Percentiles rank a stretch among this genome's conserved stretches.
Conservation (phyloP, 2,797 vertebrate genomes). For the Poeciliopsis turneri region DNA sequence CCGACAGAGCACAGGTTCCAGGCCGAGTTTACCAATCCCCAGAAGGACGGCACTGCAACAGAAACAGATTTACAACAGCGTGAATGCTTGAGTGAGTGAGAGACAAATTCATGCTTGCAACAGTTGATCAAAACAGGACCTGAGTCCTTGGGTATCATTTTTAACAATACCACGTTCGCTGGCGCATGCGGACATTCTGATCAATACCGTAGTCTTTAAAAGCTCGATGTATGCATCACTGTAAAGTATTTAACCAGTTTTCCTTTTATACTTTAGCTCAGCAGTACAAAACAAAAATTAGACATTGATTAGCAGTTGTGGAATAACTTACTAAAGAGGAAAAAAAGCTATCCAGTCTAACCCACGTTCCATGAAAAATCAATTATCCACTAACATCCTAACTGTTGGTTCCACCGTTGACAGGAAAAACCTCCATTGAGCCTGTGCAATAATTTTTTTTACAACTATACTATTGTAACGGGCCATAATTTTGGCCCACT, state of each 20-base stretch:
- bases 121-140: neutral
- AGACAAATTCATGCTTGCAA: neutral
- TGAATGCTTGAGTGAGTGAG: slow-evolving; percentile 30
- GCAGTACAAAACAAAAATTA: no score
- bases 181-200: no score
- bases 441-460: neutral
- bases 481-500: neutral
- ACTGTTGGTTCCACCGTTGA: neutral
- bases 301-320: no score
- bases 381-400: neutral
- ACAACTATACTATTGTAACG: neutral
- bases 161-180: no score
- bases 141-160: neutral
- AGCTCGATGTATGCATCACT: no score
- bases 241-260: no score
- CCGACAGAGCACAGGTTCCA: slow-evolving; percentile 99
- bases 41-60: slow-evolving; percentile 95
- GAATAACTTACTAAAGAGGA: no score
- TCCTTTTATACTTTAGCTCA: no score
- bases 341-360: neutral
- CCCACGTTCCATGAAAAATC: neutral
- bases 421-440: neutral
- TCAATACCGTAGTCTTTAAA: no score
- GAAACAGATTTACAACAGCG: slow-evolving; percentile 28
- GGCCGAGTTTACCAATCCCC: slow-evolving; percentile 98